A percentile compares a stretch with the other conserved stretches of the same genome.
phyloP scores from a whole-genome alignment of 2,113 vertebrate species.

The human (Homo sapiens) region DNA sequence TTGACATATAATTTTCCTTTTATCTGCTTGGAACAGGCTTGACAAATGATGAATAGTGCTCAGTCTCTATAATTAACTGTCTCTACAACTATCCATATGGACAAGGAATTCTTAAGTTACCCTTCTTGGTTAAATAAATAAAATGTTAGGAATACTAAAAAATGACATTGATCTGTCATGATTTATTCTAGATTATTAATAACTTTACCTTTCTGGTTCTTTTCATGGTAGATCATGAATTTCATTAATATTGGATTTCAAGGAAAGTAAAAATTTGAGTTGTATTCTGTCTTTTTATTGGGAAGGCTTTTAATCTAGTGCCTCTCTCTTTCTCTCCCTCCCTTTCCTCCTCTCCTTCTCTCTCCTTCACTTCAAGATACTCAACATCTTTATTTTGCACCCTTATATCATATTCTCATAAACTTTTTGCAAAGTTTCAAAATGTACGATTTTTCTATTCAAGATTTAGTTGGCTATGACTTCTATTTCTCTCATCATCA shows the following conservation, averaged over 20 bases:
- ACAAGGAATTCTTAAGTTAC: not conserved
- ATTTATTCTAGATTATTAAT: not conserved
- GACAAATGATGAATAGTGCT: not conserved
- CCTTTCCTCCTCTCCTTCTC: not conserved
- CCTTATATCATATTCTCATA: not conserved
- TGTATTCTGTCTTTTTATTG: not conserved
- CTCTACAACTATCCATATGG: too few relatives aligned
- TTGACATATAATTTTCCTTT: not conserved
- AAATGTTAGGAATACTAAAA: not conserved
- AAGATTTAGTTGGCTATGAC: not conserved
- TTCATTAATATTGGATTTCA: not conserved
- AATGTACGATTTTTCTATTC: not conserved
- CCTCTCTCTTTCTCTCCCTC: not conserved
- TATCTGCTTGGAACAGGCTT: not conserved
- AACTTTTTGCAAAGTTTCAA: not conserved
- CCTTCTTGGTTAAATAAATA: not conserved
- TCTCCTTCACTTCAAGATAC: not conserved
- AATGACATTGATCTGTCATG: not conserved
- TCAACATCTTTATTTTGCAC: not conserved
- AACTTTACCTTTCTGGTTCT: not conserved
- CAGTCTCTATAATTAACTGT: not conserved
- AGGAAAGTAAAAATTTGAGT: not conserved
- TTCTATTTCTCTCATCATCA: constrained; percentile 13
- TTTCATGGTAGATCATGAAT: not conserved
- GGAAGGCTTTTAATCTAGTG: not conserved